Percentiles rank a stretch among this genome's conserved stretches.
phyloP scores from a whole-genome alignment of 92 coral and sea anemone genomes.

The Porites rus region DNA sequence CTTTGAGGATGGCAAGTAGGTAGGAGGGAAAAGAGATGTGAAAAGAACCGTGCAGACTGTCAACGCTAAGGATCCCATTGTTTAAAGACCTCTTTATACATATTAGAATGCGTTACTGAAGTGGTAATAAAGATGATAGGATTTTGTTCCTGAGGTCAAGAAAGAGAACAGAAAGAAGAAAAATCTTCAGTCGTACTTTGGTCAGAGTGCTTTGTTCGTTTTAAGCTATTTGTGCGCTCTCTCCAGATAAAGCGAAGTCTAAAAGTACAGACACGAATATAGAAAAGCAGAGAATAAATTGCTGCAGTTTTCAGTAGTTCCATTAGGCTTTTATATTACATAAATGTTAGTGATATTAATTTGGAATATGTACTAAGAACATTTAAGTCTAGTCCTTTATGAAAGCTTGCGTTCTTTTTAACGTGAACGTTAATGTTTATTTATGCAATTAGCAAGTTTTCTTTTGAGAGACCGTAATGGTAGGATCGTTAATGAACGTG shows the following conservation, averaged over 20 bases:
- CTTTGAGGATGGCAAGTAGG: neutral
- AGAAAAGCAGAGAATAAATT: conserved; percentile 1
- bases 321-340: conserved; percentile 19
- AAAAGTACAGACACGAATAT: conserved; percentile 3
- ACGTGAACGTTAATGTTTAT: conserved; percentile 24
- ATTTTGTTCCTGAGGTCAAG: neutral
- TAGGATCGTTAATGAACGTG: conserved; percentile 37
- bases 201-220: conserved; percentile 1
- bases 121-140: neutral
- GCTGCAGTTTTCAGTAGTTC: conserved; percentile 9
- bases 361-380: neutral
- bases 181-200: neutral
- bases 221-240: neutral
- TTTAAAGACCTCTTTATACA: neutral
- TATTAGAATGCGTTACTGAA: neutral
- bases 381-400: conserved; percentile 1
- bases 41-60: neutral
- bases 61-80: neutral
- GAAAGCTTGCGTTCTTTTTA: conserved; percentile 5
- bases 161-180: neutral
- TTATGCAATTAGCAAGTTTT: conserved; percentile 46
- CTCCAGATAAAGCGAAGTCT: neutral
- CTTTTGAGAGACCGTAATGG: conserved; percentile 40
- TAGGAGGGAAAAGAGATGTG: neutral
- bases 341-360: neutral